Percentiles rank a stretch among this genome's conserved stretches.
Evolutionary conservation across 2,888 invertebrate genomes (phyloP).

Genomic region (Quadroppia sp.): DNA sequence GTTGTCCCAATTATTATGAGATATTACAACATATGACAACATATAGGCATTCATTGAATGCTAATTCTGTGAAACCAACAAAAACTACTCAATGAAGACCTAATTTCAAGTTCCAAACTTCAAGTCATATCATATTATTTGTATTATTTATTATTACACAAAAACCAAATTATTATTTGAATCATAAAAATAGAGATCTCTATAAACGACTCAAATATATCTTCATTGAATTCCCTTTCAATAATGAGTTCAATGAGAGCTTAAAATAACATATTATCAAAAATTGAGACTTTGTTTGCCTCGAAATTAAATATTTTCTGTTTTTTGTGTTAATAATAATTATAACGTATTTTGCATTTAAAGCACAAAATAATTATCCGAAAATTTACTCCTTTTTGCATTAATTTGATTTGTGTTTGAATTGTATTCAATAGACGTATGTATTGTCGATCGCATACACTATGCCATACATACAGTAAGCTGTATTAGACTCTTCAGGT

Average conservation of each 20-base stretch:
- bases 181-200: too few relatives aligned
- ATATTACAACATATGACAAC: neutral
- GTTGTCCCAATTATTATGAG: constrained; percentile 8
- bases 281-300: too few relatives aligned
- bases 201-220: neutral
- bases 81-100: constrained; percentile 1
- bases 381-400: too few relatives aligned
- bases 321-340: too few relatives aligned
- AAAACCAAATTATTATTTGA: neutral
- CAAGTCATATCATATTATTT: neutral
- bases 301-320: too few relatives aligned
- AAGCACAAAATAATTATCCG: too few relatives aligned
- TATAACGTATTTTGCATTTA: too few relatives aligned
- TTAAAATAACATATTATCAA: neutral
- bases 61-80: neutral
- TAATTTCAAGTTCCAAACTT: neutral
- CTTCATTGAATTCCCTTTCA: neutral
- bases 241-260: neutral
- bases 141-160: neutral
- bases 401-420: too few relatives aligned
- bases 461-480: too few relatives aligned
- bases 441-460: too few relatives aligned
- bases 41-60: neutral
- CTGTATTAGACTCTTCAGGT: constrained; percentile 19
- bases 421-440: too few relatives aligned